Evolutionary conservation across 2,113 vertebrate species (phyloP), one percentile per base, ranked within the genome.

Genomic region (Aphyosemion australe): DNA sequence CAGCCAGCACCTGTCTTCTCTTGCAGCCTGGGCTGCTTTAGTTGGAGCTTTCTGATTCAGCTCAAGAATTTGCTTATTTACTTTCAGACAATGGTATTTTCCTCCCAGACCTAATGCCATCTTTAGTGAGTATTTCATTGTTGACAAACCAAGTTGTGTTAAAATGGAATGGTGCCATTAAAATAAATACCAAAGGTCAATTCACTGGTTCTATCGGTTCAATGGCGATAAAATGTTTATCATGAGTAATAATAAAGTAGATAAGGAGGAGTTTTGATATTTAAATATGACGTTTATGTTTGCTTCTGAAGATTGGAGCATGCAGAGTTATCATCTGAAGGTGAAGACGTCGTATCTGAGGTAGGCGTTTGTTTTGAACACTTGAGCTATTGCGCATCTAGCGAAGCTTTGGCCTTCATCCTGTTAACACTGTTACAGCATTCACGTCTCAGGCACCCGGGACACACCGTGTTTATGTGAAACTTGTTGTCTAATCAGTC

Each of bases 191-290:
- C 68, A 75, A 78, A 86, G 76, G 76, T 77, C 52, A 50, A 37
- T 56, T 70, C 8, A 52, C 54, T 69, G 65, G 21, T 48, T 43
- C 31, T 74, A 77, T 79, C 75, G 61, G 20, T 42, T 14, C 48
- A 42, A 58, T 78, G 76, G 79, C 87, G 76, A 85, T 87, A 78
- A 67, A 41, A 41, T 31, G 21, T 16, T 42, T 64, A 39, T 61
- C 69, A 63, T 32, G 58, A 56, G 53, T 26, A 47, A 51, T 19
- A n/a, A n/a, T 65, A 11, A 39, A 42, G 10, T 3, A 56, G 14
- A 61, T 31, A 70, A 72, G 46, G 4, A 41, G 48, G 39, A 14
- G 8, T 55, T 4, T 11, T 65, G 61, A n/a, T 2, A 13, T 54
- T 1, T 7, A 18, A 18, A 26, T 37, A 8, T 48, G 63, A 60